Percentiles rank a stretch among this genome's conserved stretches.
These are phyloP conservation scores for Gastrophysa polygoni DNA, from an alignment of 2,888 invertebrate species.

Conservation along the genomic window DNA sequence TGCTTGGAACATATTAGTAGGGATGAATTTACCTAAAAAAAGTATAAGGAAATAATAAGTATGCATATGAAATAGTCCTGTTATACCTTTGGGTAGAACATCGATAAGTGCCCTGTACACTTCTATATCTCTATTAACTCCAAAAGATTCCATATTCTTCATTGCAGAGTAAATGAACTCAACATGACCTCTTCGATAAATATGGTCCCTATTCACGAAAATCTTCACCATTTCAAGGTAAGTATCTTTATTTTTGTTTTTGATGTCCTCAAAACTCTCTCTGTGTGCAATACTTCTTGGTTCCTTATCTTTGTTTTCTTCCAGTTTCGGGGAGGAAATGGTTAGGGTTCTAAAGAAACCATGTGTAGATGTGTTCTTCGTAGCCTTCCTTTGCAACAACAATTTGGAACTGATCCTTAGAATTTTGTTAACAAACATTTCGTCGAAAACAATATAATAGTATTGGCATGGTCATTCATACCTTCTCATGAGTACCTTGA, in stretches of 20 bases:
- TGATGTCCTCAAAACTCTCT: slow-evolving; percentile 61
- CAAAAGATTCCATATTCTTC: slow-evolving; percentile 86
- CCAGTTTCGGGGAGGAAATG: slow-evolving; percentile 21
- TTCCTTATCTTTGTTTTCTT: slow-evolving; percentile 24
- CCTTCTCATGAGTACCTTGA: background rate
- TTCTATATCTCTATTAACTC: slow-evolving; percentile 84
- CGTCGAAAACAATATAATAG: background rate
- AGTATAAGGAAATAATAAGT: background rate
- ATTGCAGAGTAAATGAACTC: slow-evolving; percentile 94
- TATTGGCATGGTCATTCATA: background rate
- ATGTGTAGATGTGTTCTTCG: background rate
- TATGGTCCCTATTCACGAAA: slow-evolving; percentile 69
- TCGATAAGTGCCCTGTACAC: slow-evolving; percentile 86
- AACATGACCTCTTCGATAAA: slow-evolving; percentile 82
- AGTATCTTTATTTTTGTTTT: slow-evolving; percentile 68
- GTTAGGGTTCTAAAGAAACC: slow-evolving; percentile 21
- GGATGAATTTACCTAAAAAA: slow-evolving; percentile 71
- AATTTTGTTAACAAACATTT: slow-evolving; percentile 19
- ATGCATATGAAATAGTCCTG: background rate
- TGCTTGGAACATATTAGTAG: slow-evolving; percentile 81
- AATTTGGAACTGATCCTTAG: background rate
- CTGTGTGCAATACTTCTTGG: slow-evolving; percentile 55
- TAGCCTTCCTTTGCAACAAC: background rate
- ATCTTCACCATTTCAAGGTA: slow-evolving; percentile 77
- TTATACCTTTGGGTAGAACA: slow-evolving; percentile 84